Evolutionary conservation across 92 coral and sea anemone genomes (phyloP), one percentile per base, ranked within the genome.

Genomic region (Actinostola sp.): DNA sequence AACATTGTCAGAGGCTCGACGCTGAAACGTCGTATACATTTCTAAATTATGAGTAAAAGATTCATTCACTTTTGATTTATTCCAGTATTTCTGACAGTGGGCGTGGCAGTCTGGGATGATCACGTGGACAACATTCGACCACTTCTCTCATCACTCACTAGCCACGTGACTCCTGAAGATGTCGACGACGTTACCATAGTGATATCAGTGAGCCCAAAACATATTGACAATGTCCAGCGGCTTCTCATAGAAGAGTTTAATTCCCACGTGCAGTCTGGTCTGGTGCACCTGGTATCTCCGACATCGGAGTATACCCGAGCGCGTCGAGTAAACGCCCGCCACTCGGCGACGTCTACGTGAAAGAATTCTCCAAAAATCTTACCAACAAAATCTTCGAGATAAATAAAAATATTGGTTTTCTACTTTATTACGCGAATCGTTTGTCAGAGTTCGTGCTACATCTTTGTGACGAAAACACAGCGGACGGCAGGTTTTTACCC

Each of bases 121-220:
- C 72, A 61, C 67, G 48, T 66, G 45, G 44, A 52, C 19, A 34
- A 53, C n/a, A 65, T 75, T 33, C 51, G 61, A 8, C 52, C 48
- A 25, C 28, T 41, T 13, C 81, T 75, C 35, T 44, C 67, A 20
- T 75, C 81, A 5, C 12, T 63, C 36, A 32, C 26, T 17, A 64
- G 24, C 8, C 73, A 75, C 81, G 61, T 75, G 81, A 63, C 81
- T 21, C 72, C 60, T 38, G 81, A 73, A 25, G 79, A 75, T 61
- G 17, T 25, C 20, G 21, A 25, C 8, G 63, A 75, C 64, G 29
- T 75, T 29, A 52, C 58, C 32, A 66, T 75, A 28, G 81, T 75
- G 24, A 43, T 75, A 27, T 75, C 81, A 51, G 81, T 64, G 20
- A 61, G 43, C 48, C 51, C 24, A 21, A 23, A 52, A 2, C 21